Conservation (phyloP, 2,797 vertebrate genomes). For the Prunella strophiata region DNA sequence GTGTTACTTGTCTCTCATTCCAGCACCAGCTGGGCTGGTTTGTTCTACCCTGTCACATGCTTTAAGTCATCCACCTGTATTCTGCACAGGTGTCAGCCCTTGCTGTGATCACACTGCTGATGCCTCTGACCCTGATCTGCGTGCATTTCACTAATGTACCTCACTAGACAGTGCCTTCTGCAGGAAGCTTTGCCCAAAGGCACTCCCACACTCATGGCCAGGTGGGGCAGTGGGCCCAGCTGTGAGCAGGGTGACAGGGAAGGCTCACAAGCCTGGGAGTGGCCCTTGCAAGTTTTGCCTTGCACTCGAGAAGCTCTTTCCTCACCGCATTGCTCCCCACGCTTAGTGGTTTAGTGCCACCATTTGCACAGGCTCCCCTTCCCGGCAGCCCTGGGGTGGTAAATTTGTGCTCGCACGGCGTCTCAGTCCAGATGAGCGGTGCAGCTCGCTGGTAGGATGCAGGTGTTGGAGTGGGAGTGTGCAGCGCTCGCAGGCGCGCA, state of each 20-base stretch:
- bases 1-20: neutral
- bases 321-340: neutral
- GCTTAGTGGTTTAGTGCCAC: neutral
- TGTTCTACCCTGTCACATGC: neutral
- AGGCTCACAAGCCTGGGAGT: neutral
- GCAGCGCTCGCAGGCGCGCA: neutral
- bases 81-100: neutral
- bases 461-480: slow-evolving; percentile 54
- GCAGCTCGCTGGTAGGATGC: slow-evolving; percentile 8
- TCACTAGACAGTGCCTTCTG: neutral
- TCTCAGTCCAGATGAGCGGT: slow-evolving; percentile 33
- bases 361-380: neutral
- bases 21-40: neutral
- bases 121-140: neutral
- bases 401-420: neutral
- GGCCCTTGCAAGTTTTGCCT: neutral
- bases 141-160: neutral
- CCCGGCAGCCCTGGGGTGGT: neutral
- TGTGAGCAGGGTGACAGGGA: neutral
- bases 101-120: neutral
- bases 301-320: neutral
- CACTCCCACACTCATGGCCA: neutral
- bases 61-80: neutral
- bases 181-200: neutral
- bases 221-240: neutral